phyloP scores from a whole-genome alignment of 2,888 invertebrate genomes.

The Drosophila yooni region DNA sequence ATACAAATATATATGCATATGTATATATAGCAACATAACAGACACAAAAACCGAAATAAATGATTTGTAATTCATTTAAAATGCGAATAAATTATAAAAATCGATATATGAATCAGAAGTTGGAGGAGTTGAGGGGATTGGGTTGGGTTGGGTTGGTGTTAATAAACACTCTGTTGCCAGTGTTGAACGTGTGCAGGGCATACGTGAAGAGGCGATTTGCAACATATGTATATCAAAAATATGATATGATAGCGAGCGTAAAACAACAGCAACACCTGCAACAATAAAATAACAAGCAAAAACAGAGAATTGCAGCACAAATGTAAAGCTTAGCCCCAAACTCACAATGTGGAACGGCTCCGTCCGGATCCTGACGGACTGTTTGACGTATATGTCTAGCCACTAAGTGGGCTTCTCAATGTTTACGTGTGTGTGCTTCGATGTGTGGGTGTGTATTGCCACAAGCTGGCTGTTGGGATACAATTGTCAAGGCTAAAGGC shows the following conservation, averaged over 20 bases:
- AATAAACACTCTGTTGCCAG: too few relatives aligned
- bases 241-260: constrained; percentile 38
- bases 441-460: constrained; percentile 16
- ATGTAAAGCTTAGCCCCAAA: constrained; percentile 65
- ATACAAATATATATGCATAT: background rate
- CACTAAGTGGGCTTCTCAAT: constrained; percentile 61
- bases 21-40: background rate
- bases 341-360: constrained; percentile 52
- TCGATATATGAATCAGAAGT: background rate
- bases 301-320: constrained; percentile 23
- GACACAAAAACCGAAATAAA: background rate
- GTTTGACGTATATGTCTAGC: constrained; percentile 63
- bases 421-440: constrained; percentile 9
- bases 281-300: constrained; percentile 16
- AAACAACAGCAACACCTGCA: constrained; percentile 28
- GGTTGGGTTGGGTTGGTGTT: background rate
- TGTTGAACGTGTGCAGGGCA: background rate
- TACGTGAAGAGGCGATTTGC: background rate
- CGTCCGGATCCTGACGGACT: constrained; percentile 47
- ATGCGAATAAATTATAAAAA: background rate
- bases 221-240: constrained; percentile 43
- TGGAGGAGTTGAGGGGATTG: background rate
- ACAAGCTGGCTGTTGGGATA: constrained; percentile 39
- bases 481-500: constrained; percentile 62
- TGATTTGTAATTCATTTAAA: background rate